phyloP scores from a whole-genome alignment of 2,888 invertebrate genomes.

The Coelopa pilipes region DNA sequence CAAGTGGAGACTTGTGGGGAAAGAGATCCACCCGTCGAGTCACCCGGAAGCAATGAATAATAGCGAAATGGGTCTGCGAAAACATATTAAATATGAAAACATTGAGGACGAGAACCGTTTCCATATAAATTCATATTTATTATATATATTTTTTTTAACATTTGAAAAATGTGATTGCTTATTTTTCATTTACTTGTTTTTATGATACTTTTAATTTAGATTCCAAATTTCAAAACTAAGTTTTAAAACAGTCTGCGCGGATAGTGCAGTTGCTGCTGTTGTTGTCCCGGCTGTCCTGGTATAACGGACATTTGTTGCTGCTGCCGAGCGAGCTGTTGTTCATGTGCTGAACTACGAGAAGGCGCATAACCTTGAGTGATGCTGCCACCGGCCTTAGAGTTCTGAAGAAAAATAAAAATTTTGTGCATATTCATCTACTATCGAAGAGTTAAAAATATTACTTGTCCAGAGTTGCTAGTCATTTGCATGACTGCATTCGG shows the following conservation, averaged over 20 bases:
- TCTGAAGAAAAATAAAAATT: constrained; percentile 65
- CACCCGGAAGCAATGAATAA: not conserved
- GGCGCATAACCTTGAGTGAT: constrained; percentile 88
- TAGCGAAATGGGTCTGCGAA: no score
- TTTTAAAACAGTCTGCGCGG: constrained; percentile 57
- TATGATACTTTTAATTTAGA: not conserved
- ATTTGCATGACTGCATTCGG: constrained; percentile 62
- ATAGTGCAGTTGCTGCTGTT: constrained; percentile 59
- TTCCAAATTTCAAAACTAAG: no score
- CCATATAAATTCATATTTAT: not conserved
- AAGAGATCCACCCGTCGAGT: not conserved
- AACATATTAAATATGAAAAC: no score
- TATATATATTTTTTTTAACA: no score
- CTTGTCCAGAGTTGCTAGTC: constrained; percentile 56
- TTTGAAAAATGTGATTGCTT: no score
- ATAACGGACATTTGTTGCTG: constrained; percentile 59
- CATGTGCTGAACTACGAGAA: constrained; percentile 68
- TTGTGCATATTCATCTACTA: no score
- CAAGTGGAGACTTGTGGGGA: not conserved
- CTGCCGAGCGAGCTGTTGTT: constrained; percentile 57
- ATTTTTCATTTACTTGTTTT: constrained; percentile 5
- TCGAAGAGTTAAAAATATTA: constrained; percentile 35
- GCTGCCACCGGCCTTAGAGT: constrained; percentile 81
- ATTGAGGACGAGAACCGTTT: not conserved
- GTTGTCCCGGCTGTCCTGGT: constrained; percentile 55